Percentiles rank a stretch among this genome's conserved stretches.
Conservation (phyloP, 2,113 vertebrate genomes). For the Micromys minutus region DNA sequence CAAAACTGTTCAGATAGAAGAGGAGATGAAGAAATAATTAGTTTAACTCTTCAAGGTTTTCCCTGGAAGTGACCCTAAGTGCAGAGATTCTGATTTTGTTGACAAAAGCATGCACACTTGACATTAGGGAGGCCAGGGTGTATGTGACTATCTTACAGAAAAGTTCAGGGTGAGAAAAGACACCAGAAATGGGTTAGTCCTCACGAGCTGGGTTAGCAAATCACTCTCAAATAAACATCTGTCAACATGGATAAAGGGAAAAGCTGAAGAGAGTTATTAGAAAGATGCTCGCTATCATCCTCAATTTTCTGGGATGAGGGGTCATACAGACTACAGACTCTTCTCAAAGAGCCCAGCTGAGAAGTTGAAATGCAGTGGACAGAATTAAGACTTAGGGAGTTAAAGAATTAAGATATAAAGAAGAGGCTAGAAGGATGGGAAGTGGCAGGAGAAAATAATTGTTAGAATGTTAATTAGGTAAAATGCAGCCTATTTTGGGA, state of each 20-base stretch:
- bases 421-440: background rate
- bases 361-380: no score
- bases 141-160: background rate
- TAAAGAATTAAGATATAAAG: background rate
- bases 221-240: background rate
- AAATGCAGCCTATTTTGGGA: background rate
- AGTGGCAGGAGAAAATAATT: background rate
- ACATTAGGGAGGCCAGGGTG: background rate
- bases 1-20: background rate
- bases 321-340: background rate
- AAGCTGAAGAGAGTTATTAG: background rate
- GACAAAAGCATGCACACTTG: background rate
- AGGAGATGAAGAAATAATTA: background rate
- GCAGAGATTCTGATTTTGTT: background rate
- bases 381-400: background rate
- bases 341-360: background rate
- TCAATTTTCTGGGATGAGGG: background rate
- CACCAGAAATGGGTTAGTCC: fast-evolving
- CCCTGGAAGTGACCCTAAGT: background rate
- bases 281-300: background rate
- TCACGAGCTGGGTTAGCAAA: background rate
- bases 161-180: background rate
- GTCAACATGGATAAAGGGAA: background rate
- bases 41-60: background rate
- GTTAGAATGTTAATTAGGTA: background rate